Evolutionary conservation across 2,113 vertebrate species (phyloP).

Genomic region (Meriones unguiculatus): DNA sequence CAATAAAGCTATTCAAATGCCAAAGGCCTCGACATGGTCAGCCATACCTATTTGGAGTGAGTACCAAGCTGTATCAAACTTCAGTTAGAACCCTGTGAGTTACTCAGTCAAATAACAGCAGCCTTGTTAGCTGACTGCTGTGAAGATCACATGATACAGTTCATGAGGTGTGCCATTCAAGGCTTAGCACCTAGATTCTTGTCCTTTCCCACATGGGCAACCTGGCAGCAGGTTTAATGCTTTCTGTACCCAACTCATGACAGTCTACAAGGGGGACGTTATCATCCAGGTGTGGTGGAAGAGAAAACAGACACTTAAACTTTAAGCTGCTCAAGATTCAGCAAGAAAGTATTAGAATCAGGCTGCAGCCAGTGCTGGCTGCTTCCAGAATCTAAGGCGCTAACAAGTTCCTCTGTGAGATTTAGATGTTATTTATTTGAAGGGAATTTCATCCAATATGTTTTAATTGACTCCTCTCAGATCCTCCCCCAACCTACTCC

Average conservation of each 20-base stretch:
- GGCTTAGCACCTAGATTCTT: neutral
- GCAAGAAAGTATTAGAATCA: neutral
- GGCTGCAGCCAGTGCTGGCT: neutral
- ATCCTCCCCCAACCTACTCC: neutral
- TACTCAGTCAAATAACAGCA: neutral
- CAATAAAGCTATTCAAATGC: slow-evolving; percentile 36
- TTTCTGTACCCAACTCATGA: neutral
- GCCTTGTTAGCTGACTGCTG: neutral
- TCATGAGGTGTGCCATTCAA: neutral
- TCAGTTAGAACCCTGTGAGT: neutral
- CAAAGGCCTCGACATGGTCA: neutral
- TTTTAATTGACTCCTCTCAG: neutral
- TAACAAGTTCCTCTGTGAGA: neutral
- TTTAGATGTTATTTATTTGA: neutral
- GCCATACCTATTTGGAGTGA: neutral
- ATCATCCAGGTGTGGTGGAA: neutral
- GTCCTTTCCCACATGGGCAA: neutral
- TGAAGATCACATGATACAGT: neutral
- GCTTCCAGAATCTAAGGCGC: neutral
- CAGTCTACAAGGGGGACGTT: neutral
- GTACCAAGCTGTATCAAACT: neutral
- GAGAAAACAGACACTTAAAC: neutral
- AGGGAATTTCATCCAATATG: neutral
- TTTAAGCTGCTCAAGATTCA: neutral
- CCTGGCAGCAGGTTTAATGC: neutral